A percentile compares a stretch with the other conserved stretches of the same genome.
These are phyloP conservation scores for Zosterops borbonicus DNA, from an alignment of 2,113 vertebrate genomes.

Conservation along the genomic window DNA sequence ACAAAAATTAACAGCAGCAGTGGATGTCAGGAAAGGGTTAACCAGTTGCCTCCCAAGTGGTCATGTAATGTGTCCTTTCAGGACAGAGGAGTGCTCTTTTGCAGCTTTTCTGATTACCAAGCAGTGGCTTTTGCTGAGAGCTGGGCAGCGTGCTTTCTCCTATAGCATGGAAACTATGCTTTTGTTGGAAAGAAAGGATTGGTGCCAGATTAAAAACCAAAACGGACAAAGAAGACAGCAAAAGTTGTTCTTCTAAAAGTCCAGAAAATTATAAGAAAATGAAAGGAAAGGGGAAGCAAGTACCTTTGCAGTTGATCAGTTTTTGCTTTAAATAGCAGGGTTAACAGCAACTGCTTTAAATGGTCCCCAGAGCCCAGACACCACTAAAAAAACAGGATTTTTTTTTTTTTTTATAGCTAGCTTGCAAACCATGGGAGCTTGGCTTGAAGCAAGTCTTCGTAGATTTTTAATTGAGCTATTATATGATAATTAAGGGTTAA, in stretches of 20 bases:
- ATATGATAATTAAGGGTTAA: constrained; percentile 63
- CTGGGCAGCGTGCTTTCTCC: neutral
- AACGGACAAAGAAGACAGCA: neutral
- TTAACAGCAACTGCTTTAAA: constrained; percentile 14
- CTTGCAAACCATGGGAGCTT: neutral
- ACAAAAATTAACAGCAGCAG: neutral
- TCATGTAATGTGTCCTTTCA: neutral
- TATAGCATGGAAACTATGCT: neutral
- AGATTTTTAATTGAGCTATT: constrained; percentile 67
- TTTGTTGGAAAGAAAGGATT: neutral
- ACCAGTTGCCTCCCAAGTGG: neutral
- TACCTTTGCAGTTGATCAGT: neutral
- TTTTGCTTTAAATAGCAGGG: constrained; percentile 9
- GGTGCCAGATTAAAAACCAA: neutral
- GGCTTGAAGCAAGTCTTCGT: constrained; percentile 27
- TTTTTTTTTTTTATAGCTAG: constrained; percentile 43
- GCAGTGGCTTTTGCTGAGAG: neutral
- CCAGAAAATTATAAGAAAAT: neutral
- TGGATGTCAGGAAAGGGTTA: neutral
- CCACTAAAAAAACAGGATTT: neutral
- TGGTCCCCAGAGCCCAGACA: neutral
- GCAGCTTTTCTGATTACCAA: neutral
- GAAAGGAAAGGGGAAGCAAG: neutral
- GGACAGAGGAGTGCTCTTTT: neutral
- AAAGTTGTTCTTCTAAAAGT: neutral